Conservation (phyloP, 2,113 vertebrate genomes). For the Grallaria varia region DNA sequence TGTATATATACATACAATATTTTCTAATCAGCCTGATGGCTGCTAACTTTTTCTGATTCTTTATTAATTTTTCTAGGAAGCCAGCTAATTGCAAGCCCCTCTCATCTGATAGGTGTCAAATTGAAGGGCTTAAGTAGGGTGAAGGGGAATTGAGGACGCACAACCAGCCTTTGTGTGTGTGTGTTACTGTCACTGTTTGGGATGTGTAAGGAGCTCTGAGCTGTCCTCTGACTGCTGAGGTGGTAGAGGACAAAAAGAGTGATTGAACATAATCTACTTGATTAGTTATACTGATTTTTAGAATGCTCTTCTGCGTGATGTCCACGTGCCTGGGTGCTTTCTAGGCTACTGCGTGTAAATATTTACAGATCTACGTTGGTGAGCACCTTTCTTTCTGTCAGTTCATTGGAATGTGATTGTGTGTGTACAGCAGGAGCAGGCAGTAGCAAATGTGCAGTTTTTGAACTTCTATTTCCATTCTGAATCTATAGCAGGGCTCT, state of each 20-base stretch:
- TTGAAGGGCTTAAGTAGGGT: background rate
- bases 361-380: background rate
- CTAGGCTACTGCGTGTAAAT: constrained; percentile 19
- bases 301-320: background rate
- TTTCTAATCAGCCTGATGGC: background rate
- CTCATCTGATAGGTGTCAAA: background rate
- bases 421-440: background rate
- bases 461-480: background rate
- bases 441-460: background rate
- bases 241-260: background rate
- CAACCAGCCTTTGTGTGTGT: background rate
- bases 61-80: background rate
- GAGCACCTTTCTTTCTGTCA: constrained; percentile 24
- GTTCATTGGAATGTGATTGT: background rate
- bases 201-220: background rate
- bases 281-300: background rate
- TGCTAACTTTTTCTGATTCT: background rate
- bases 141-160: background rate
- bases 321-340: constrained; percentile 9
- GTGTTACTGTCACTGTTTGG: background rate
- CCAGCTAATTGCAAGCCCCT: background rate
- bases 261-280: background rate
- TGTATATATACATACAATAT: background rate
- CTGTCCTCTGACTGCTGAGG: background rate
- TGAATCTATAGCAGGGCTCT: background rate